Evolutionary conservation across 2,113 vertebrate genomes (phyloP).

Genomic region (Zeus faber): DNA sequence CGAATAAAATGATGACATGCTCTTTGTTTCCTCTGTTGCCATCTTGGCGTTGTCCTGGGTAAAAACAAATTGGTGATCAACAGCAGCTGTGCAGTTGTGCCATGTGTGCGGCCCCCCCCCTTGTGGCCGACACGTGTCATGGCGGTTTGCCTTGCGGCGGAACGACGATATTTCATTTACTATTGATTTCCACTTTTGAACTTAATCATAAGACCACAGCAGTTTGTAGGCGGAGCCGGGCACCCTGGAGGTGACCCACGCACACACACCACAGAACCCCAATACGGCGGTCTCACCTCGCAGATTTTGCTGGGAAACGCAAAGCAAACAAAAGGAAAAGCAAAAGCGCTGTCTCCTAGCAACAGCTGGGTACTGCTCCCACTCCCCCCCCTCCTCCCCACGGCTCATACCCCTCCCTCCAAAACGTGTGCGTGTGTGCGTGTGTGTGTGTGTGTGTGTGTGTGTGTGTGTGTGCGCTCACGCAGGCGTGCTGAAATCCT

Average conservation of each 20-base stretch:
- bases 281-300: too few species aligned
- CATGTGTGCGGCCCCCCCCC: slow-evolving; percentile 45
- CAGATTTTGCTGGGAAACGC: too few species aligned
- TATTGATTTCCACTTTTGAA: background rate
- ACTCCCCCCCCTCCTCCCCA: slow-evolving; percentile 13
- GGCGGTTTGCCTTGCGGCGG: background rate
- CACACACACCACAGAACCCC: background rate
- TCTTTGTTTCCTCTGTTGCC: background rate
- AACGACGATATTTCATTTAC: background rate
- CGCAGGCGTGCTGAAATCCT: slow-evolving; percentile 2
- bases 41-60: background rate
- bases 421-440: slow-evolving; percentile 13
- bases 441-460: background rate
- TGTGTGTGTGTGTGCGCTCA: background rate
- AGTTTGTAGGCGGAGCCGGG: background rate
- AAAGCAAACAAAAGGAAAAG: slow-evolving; percentile 60
- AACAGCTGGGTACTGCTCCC: slow-evolving; percentile 56
- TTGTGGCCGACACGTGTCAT: slow-evolving; percentile 37
- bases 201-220: background rate
- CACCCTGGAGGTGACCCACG: background rate
- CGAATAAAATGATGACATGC: background rate
- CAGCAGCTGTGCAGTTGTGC: background rate
- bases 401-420: slow-evolving; percentile 15
- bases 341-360: slow-evolving; percentile 63
- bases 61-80: background rate